These are phyloP conservation scores for Ptychoptera albimana DNA, from an alignment of 2,888 invertebrate species.

Conservation along the genomic window DNA sequence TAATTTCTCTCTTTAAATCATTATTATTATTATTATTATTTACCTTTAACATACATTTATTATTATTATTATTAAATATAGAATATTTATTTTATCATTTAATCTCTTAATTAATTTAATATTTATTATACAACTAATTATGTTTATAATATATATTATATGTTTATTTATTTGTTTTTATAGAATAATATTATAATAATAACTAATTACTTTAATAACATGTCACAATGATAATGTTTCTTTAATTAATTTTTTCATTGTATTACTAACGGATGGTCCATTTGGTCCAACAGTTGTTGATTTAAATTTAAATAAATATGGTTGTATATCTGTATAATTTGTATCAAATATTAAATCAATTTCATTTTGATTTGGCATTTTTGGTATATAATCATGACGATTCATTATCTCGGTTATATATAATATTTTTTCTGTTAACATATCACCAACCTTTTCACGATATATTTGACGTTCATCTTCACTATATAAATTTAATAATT, in stretches of 20 bases:
- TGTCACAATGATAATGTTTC: constrained; percentile 68
- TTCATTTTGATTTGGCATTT: constrained; percentile 85
- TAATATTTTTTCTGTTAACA: constrained; percentile 83
- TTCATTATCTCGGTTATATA: constrained; percentile 94
- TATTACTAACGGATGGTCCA: constrained; percentile 67
- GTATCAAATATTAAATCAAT: constrained; percentile 91
- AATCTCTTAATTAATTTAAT: too few relatives aligned
- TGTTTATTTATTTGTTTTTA: too few relatives aligned
- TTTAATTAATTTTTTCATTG: constrained; percentile 74
- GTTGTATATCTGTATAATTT: constrained; percentile 82
- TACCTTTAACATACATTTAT: too few relatives aligned
- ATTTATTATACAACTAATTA: too few relatives aligned
- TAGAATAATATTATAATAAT: neutral
- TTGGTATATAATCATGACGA: constrained; percentile 88
- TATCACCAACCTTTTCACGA: constrained; percentile 74
- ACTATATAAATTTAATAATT: constrained; percentile 68
- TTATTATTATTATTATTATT: too few relatives aligned
- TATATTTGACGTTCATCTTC: constrained; percentile 78
- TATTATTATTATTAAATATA: too few relatives aligned
- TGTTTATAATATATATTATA: too few relatives aligned
- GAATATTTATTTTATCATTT: too few relatives aligned
- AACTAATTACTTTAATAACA: neutral
- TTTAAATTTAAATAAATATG: constrained; percentile 87
- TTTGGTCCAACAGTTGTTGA: constrained; percentile 67
- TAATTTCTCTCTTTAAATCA: too few relatives aligned